phyloP scores from a whole-genome alignment of 2,888 invertebrate species.

The Malthinus flaveolus region DNA sequence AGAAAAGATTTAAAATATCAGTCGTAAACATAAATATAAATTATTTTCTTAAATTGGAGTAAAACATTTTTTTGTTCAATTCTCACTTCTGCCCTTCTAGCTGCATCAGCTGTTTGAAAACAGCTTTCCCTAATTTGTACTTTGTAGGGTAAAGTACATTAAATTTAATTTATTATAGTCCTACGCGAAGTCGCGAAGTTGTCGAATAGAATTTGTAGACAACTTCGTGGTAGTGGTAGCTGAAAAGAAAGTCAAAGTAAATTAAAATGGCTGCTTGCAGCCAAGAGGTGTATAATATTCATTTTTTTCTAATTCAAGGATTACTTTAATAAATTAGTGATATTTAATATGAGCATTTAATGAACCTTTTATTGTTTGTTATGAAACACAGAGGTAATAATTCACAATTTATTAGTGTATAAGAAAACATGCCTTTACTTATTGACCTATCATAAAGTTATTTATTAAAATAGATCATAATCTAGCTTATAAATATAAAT shows the following conservation, averaged over 20 bases:
- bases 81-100: no score
- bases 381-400: constrained; percentile 46
- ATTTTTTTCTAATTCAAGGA: constrained; percentile 37
- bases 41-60: no score
- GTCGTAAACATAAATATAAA: no score
- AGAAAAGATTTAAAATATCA: no score
- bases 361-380: constrained; percentile 38
- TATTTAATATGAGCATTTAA: constrained; percentile 39
- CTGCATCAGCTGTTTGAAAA: no score
- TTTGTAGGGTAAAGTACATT: no score
- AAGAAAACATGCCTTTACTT: background rate
- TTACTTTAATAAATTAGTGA: constrained; percentile 37
- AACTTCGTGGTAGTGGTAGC: background rate
- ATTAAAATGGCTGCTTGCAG: constrained; percentile 46
- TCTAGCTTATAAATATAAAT: constrained; percentile 20
- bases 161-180: no score
- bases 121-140: no score
- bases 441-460: constrained; percentile 36
- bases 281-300: constrained; percentile 43
- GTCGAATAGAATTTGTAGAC: background rate
- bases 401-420: constrained; percentile 1
- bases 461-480: constrained; percentile 26
- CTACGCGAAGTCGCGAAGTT: no score
- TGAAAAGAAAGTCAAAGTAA: constrained; percentile 1
- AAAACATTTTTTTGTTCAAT: no score